Percentiles rank a stretch among this genome's conserved stretches.
Conservation (phyloP, 2,797 vertebrate genomes). For the Parauchenoglanis ngamensis region DNA sequence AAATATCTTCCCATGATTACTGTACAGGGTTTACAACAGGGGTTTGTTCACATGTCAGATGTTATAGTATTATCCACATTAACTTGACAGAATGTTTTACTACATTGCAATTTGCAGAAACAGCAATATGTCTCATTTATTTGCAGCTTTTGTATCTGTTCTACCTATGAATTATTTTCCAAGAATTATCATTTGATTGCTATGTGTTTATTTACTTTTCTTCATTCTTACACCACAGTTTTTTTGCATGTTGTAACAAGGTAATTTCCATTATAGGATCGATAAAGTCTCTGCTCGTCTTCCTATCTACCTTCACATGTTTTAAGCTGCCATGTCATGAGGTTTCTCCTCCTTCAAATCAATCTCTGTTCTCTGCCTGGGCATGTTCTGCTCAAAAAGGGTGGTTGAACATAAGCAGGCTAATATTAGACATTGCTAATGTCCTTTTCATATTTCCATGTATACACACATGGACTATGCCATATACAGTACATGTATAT, state of each 20-base stretch:
- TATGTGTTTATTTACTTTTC: not conserved
- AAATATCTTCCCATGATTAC: not conserved
- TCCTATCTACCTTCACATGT: not conserved
- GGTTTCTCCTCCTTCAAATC: not conserved
- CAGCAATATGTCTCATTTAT: not conserved
- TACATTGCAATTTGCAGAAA: not conserved
- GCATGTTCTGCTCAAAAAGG: not conserved
- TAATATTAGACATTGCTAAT: not conserved
- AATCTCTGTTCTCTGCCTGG: not conserved
- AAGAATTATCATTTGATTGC: not conserved
- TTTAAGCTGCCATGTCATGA: not conserved
- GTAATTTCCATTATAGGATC: not conserved
- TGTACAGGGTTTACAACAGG: not conserved
- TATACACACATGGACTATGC: not conserved
- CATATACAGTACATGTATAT: not conserved
- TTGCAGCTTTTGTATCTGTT: not conserved
- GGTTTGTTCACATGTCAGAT: not conserved
- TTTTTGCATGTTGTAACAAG: not conserved
- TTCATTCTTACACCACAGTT: not conserved
- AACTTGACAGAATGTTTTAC: not conserved
- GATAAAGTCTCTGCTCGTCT: not conserved
- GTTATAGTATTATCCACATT: not conserved
- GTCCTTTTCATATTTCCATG: not conserved
- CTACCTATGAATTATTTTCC: not conserved
- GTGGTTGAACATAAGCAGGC: not conserved